Evolutionary conservation across 1,140 invertebrate genomes (phyloP).

Genomic region (Trichoplusia ni): DNA sequence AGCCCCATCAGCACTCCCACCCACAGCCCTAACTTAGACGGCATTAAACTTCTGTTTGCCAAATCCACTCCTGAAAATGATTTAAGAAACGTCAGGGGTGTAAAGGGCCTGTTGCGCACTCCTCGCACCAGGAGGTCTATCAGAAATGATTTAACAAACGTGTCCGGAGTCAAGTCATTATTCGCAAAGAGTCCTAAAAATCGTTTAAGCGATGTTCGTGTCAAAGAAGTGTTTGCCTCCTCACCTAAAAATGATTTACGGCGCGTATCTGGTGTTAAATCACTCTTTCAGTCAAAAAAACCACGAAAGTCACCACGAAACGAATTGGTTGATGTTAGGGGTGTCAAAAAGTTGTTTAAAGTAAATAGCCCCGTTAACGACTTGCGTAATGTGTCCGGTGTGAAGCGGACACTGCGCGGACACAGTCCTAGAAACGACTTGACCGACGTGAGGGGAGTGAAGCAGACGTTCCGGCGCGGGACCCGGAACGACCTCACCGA

Average conservation of each 20-base stretch:
- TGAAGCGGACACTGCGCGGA: slow-evolving; percentile 53
- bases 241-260: slow-evolving; percentile 75
- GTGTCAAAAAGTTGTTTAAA: slow-evolving; percentile 61
- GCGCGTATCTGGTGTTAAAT: slow-evolving; percentile 64
- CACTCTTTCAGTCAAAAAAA: slow-evolving; percentile 57
- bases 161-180: slow-evolving; percentile 67
- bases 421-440: slow-evolving; percentile 60
- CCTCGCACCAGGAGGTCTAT: slow-evolving; percentile 57
- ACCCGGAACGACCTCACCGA: slow-evolving; percentile 42
- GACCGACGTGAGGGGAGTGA: slow-evolving; percentile 64
- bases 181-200: slow-evolving; percentile 66
- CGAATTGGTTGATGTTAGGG: slow-evolving; percentile 64
- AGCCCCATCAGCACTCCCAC: slow-evolving; percentile 58
- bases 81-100: slow-evolving; percentile 67
- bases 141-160: slow-evolving; percentile 72
- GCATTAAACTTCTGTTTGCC: slow-evolving; percentile 52
- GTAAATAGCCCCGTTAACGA: slow-evolving; percentile 54
- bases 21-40: slow-evolving; percentile 50
- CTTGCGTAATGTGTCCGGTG: slow-evolving; percentile 64
- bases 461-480: slow-evolving; percentile 51
- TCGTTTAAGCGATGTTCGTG: slow-evolving; percentile 68
- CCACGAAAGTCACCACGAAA: slow-evolving; percentile 54
- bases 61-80: slow-evolving; percentile 71
- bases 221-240: slow-evolving; percentile 56
- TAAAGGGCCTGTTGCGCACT: slow-evolving; percentile 60